Base-by-base conservation (phyloP, 1,140 invertebrate genomes). In the Zaprionus ornatus region DNA sequence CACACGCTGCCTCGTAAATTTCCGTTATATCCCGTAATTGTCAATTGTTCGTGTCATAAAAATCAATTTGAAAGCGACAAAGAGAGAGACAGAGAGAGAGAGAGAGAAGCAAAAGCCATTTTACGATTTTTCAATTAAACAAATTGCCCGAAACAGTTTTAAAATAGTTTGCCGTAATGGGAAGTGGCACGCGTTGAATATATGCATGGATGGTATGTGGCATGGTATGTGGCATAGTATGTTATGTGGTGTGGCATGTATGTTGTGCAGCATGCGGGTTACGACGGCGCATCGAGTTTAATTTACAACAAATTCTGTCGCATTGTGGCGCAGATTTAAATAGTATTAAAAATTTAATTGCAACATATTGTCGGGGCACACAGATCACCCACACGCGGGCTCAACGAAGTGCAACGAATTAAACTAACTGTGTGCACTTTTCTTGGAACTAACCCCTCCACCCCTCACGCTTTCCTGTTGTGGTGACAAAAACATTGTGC, bases 71-170 rank as follows among this genome's bases (percentile, higher is more conserved):
- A 50, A 78, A 62, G 48, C 21, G 17, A 65, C 63, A 27, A 21
- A 62, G 32, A 69, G 35, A 42, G 5, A 45, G 6, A 17, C n/a
- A 17, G n/a, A 9, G 40, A 45, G n/a, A 45, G 40, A 37, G 4
- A 4, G 35, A 37, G 1, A 15, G 17, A 56, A n/a, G 19, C 66
- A 82, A 87, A 83, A 74, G 57, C 32, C 63, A 74, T 90, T 88
- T 88, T 90, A 88, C 81, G 85, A 84, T 90, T 90, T 85, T 90
- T 87, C 85, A 88, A 90, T 90, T 88, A 88, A 90, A 90, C 84
- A 90, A 88, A 88, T 90, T 88, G 76, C 67, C 59, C 78, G 42
- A 84, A 88, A 73, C 80, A 57, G 52, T 80, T 74, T 72, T 74
- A 86, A 86, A 87, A 68, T 75, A 64, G 66, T 60, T 69, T 57